Conservation (phyloP, 2,797 vertebrate genomes). For the Myotis findleyi region DNA sequence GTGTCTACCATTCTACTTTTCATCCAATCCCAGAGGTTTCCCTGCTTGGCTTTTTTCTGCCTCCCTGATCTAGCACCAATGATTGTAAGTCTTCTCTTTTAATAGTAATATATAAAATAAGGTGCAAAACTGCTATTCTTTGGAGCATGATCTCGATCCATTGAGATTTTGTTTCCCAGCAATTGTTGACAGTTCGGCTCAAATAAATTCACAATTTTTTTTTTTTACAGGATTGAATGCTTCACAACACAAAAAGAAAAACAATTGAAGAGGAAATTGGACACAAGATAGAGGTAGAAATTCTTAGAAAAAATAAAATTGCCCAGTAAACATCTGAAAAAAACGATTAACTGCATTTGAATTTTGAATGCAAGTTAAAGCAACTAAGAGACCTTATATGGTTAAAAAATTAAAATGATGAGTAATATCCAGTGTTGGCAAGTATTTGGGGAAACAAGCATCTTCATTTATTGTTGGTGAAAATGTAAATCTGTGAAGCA, state of each 20-base stretch:
- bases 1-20: no score
- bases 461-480: constrained; percentile 49
- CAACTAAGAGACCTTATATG: not conserved
- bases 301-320: not conserved
- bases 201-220: not conserved
- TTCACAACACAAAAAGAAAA: not conserved
- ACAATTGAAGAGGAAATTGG: not conserved
- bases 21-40: no score
- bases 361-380: constrained; percentile 48
- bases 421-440: constrained; percentile 45
- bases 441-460: constrained; percentile 14
- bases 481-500: constrained; percentile 49
- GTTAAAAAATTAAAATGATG: constrained; percentile 65
- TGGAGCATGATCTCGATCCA: not conserved
- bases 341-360: not conserved
- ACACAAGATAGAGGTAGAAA: not conserved
- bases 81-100: not conserved
- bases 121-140: not conserved
- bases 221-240: not conserved
- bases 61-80: no score
- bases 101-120: not conserved
- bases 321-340: constrained; percentile 17
- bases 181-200: not conserved
- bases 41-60: no score
- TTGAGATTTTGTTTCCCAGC: not conserved